phyloP scores from a whole-genome alignment of 1,140 invertebrate genomes.

The Tyrophagus putrescentiae region DNA sequence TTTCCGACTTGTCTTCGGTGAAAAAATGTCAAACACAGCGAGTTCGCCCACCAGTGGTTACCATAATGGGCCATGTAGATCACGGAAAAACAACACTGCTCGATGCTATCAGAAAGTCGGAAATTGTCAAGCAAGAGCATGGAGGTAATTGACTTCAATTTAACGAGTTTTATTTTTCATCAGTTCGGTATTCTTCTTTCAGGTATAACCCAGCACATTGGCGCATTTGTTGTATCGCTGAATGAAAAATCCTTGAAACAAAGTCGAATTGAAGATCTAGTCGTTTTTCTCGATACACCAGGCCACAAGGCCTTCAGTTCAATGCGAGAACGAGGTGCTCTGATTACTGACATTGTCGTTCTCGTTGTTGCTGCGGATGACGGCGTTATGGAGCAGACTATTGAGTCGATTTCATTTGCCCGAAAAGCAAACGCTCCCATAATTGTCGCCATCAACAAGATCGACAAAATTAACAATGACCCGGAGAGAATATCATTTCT shows the following conservation, averaged over 20 bases:
- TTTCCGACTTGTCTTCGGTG: neutral
- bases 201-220: slow-evolving; percentile 92
- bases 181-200: neutral
- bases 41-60: slow-evolving; percentile 70
- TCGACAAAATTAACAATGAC: slow-evolving; percentile 68
- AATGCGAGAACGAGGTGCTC: slow-evolving; percentile 78
- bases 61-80: slow-evolving; percentile 98
- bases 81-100: slow-evolving; percentile 96
- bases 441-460: slow-evolving; percentile 97
- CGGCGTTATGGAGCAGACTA: slow-evolving; percentile 94
- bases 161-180: neutral
- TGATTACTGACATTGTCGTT: slow-evolving; percentile 84
- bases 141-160: slow-evolving; percentile 47
- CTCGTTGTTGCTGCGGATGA: slow-evolving; percentile 97
- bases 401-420: slow-evolving; percentile 43
- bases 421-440: slow-evolving; percentile 65
- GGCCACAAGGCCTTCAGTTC: slow-evolving; percentile 89
- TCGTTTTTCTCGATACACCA: slow-evolving; percentile 98
- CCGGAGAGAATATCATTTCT: slow-evolving; percentile 29
- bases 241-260: neutral
- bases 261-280: slow-evolving; percentile 9
- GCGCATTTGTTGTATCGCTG: slow-evolving; percentile 54
- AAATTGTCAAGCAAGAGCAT: slow-evolving; percentile 77
- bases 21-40: slow-evolving; percentile 34
- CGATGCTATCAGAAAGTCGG: slow-evolving; percentile 68